phyloP scores from a whole-genome alignment of 1,140 invertebrate genomes.

The Ceratosolen fusciceps region DNA sequence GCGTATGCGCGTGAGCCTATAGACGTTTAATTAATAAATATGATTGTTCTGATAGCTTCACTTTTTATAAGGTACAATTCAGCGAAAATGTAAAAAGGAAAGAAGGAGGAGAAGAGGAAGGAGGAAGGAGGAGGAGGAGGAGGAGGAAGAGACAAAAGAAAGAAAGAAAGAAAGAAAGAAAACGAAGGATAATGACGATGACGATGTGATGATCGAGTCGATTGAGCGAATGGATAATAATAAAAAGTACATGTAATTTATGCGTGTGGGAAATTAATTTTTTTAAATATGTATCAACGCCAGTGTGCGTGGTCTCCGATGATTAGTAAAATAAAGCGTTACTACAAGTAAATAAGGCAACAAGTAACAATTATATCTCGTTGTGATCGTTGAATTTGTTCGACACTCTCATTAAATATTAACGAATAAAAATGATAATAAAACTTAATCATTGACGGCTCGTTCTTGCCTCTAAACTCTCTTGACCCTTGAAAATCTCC shows the following conservation, averaged over 20 bases:
- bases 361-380: conserved; percentile 66
- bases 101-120: neutral
- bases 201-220: too few species aligned
- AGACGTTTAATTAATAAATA: neutral
- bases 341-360: conserved; percentile 51
- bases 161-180: too few species aligned
- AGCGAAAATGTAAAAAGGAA: neutral
- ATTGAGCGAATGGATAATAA: neutral
- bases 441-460: too few species aligned
- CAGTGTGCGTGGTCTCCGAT: conserved; percentile 50
- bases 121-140: neutral
- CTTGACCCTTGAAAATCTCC: too few species aligned
- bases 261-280: conserved; percentile 33
- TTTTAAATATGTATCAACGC: conserved; percentile 50
- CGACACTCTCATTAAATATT: conserved; percentile 65
- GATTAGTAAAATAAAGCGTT: conserved; percentile 61
- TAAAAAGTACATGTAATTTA: neutral
- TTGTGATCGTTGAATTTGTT: conserved; percentile 66
- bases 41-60: neutral
- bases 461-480: too few species aligned
- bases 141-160: neutral
- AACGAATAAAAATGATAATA: conserved; percentile 54
- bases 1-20: neutral
- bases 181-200: too few species aligned
- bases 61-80: neutral